A percentile compares a stretch with the other conserved stretches of the same genome.
These are phyloP conservation scores for Hyposoter dolosus DNA, from an alignment of 2,888 invertebrate species.

Conservation along the genomic window DNA sequence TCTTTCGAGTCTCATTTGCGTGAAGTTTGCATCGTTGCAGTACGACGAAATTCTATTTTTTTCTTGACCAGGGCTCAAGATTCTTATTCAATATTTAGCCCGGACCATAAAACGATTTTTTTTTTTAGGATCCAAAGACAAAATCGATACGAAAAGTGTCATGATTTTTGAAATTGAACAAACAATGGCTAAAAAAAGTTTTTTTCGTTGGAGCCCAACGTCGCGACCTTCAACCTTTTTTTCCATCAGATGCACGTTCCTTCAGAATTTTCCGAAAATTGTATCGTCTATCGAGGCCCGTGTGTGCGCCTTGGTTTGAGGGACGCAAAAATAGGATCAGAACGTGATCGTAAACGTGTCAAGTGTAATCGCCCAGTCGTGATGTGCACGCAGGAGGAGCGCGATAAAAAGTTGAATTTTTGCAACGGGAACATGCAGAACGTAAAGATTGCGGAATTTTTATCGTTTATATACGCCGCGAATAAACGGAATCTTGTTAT, in stretches of 20 bases:
- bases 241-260: not conserved
- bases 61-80: too few species aligned
- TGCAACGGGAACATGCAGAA: conserved; percentile 16
- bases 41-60: too few species aligned
- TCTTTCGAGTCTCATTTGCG: too few species aligned
- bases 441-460: conserved; percentile 22
- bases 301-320: not conserved
- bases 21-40: too few species aligned
- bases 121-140: too few species aligned
- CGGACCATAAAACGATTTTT: too few species aligned
- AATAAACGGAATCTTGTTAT: not conserved
- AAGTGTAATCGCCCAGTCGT: conserved; percentile 42
- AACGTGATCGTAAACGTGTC: conserved; percentile 41
- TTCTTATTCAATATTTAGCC: too few species aligned
- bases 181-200: not conserved
- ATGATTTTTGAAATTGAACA: not conserved
- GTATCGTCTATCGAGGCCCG: not conserved
- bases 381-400: not conserved
- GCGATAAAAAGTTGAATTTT: conserved; percentile 12
- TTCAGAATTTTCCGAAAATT: not conserved
- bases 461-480: conserved; percentile 1
- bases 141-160: too few species aligned
- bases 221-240: not conserved
- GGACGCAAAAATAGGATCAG: not conserved
- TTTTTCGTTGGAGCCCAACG: too few species aligned